Evolutionary conservation across 2,797 vertebrate genomes (phyloP).

Genomic region (Rousettus madagascariensis): DNA sequence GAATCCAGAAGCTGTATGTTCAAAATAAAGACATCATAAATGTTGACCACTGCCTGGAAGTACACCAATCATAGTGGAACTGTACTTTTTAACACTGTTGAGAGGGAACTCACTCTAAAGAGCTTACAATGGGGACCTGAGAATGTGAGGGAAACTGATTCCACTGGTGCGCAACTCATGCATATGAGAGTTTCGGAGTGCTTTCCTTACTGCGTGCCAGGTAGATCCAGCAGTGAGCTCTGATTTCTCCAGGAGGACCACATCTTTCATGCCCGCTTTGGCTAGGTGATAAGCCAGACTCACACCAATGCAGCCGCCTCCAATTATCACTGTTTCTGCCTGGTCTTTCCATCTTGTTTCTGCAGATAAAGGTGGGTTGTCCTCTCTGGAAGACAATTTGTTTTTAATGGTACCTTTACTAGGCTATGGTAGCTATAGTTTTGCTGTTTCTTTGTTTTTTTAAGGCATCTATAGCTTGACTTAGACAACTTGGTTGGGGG

Average conservation of each 20-base stretch:
- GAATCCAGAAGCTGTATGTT: not conserved
- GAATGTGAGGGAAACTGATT: not conserved
- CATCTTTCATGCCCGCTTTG: slow-evolving; percentile 95
- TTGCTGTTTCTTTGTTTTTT: not conserved
- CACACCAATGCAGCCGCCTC: slow-evolving; percentile 96
- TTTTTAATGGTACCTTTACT: not conserved
- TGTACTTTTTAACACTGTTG: not conserved
- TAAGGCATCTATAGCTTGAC: not conserved
- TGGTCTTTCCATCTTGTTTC: slow-evolving; percentile 91
- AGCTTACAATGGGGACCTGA: not conserved
- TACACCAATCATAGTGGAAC: not conserved
- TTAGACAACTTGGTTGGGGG: not conserved
- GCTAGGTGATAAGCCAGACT: slow-evolving; percentile 97
- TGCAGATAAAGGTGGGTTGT: slow-evolving; percentile 58
- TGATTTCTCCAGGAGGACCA: slow-evolving; percentile 96
- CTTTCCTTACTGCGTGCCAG: slow-evolving; percentile 94
- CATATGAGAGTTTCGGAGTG: not conserved
- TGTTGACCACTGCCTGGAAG: not conserved
- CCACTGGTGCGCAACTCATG: fast-evolving
- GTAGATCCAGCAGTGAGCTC: slow-evolving; percentile 98
- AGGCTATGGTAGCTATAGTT: not conserved
- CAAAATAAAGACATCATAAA: not conserved
- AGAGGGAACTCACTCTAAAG: not conserved
- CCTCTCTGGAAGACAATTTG: slow-evolving; percentile 72
- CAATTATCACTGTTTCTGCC: slow-evolving; percentile 94